These are phyloP conservation scores for Oryzias curvinotus DNA, from an alignment of 2,113 vertebrate species.

Conservation along the genomic window DNA sequence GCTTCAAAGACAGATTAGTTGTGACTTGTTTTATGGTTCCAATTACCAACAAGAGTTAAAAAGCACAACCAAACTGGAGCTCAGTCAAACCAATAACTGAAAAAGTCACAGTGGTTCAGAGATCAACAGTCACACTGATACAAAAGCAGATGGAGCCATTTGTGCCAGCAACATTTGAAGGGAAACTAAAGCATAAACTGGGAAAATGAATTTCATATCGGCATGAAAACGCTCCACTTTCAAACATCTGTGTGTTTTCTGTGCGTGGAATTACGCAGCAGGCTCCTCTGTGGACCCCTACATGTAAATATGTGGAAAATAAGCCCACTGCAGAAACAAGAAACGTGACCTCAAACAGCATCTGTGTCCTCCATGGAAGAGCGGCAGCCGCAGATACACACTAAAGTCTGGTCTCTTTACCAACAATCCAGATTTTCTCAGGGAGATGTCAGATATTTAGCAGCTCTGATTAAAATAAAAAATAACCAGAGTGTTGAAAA, in stretches of 20 bases:
- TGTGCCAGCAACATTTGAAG: conserved; percentile 4
- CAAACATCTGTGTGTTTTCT: background rate
- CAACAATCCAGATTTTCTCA: background rate
- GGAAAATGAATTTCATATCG: background rate
- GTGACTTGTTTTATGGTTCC: conserved; percentile 19
- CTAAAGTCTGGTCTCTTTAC: background rate
- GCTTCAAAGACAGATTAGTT: conserved; percentile 43
- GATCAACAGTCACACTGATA: conserved; percentile 4
- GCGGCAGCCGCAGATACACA: background rate
- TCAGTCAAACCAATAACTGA: conserved; percentile 24
- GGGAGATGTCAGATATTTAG: too few species aligned
- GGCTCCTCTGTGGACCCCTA: background rate
- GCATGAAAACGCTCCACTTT: background rate
- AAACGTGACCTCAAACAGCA: conserved; percentile 16
- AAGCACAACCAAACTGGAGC: conserved; percentile 16
- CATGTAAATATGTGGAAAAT: background rate
- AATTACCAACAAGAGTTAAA: conserved; percentile 22
- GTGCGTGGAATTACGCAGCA: background rate
- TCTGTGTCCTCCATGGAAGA: conserved; percentile 8
- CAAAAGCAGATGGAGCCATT: background rate
- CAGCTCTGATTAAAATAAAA: too few species aligned
- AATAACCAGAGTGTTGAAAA: too few species aligned
- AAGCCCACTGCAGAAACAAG: conserved; percentile 8
- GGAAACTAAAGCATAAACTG: conserved; percentile 4
- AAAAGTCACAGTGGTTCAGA: conserved; percentile 4